These are phyloP conservation scores for Bergia puertoricense DNA, from an alignment of 92 coral and sea anemone species.

Conservation along the genomic window DNA sequence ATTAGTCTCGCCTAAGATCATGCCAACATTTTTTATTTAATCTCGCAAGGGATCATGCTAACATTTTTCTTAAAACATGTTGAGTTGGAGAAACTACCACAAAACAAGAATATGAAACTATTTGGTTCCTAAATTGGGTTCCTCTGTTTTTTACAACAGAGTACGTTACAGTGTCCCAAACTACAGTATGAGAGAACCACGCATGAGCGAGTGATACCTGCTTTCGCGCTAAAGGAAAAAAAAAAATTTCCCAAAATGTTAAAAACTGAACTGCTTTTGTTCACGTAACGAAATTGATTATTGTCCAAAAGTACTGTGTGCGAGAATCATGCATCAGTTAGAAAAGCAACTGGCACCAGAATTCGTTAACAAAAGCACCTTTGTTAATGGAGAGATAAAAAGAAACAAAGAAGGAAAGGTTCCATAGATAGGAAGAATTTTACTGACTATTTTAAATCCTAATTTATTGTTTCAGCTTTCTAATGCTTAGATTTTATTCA, in stretches of 20 bases:
- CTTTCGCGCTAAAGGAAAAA: background rate
- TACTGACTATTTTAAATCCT: background rate
- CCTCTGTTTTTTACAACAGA: no score
- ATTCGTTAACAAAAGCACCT: no score
- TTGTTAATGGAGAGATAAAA: no score
- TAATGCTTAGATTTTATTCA: background rate
- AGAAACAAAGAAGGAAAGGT: no score
- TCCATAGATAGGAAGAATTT: no score
- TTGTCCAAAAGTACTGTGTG: background rate
- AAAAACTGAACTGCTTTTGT: background rate
- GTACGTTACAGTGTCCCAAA: background rate
- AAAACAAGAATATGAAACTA: background rate
- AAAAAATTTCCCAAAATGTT: no score
- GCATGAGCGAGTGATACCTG: background rate
- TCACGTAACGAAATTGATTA: background rate
- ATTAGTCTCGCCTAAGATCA: no score
- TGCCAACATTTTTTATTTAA: no score
- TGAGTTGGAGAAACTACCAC: background rate
- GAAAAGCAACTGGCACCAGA: no score
- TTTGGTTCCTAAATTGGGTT: background rate
- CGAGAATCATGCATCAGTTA: background rate
- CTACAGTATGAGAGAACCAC: background rate
- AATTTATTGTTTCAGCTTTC: background rate
- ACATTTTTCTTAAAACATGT: no score
- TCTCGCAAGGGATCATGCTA: no score